Evolutionary conservation across 2,113 vertebrate species (phyloP).

Genomic region (Gulo gulo): DNA sequence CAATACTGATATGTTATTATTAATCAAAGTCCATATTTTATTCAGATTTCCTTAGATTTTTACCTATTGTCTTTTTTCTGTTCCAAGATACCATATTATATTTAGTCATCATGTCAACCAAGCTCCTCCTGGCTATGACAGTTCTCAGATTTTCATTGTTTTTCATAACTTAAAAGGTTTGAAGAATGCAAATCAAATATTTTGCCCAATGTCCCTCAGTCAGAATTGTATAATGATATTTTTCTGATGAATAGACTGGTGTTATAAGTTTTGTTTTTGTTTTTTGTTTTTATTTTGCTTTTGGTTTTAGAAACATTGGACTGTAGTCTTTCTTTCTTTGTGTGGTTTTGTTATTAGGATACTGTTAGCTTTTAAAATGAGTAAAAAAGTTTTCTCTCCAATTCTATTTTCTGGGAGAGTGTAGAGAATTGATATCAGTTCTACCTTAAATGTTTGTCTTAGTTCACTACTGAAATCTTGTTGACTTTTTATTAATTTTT

Average conservation of each 20-base stretch:
- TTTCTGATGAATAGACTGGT: not conserved
- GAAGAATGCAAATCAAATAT: not conserved
- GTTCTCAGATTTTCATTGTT: not conserved
- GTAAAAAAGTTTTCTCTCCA: not conserved
- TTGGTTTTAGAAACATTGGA: not conserved
- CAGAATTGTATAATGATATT: not conserved
- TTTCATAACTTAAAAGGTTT: not conserved
- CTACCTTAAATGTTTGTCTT: not conserved
- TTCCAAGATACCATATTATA: not conserved
- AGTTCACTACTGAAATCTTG: not conserved
- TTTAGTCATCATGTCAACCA: not conserved
- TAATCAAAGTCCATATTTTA: not conserved
- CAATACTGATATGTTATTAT: not conserved
- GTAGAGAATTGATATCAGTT: not conserved
- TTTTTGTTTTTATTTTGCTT: not conserved
- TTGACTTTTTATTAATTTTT: not conserved
- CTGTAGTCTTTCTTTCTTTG: not conserved
- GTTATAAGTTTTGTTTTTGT: not conserved
- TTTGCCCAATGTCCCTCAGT: not conserved
- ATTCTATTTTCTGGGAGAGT: not conserved
- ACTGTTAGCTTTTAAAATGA: not conserved
- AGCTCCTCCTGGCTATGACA: not conserved
- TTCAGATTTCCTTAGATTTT: not conserved
- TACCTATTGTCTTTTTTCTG: not conserved
- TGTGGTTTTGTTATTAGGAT: not conserved